phyloP scores from a whole-genome alignment of 2,797 vertebrate genomes.

The Sebastiscus albofasciatus region DNA sequence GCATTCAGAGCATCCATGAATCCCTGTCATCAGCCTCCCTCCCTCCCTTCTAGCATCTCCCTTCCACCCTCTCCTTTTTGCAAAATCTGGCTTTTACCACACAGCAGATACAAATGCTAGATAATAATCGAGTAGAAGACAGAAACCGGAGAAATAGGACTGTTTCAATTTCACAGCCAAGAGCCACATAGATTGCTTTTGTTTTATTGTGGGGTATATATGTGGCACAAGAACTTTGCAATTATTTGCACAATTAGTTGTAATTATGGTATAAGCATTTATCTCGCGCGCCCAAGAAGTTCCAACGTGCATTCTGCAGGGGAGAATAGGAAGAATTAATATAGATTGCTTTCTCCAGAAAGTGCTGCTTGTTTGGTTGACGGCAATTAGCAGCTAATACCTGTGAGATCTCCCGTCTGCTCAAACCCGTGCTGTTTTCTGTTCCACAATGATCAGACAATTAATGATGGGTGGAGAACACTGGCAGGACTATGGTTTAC shows the following conservation, averaged over 20 bases:
- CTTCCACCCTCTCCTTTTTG: constrained; percentile 33
- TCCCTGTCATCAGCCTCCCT: constrained; percentile 72
- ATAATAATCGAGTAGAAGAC: constrained; percentile 69
- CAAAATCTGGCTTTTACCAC: constrained; percentile 64
- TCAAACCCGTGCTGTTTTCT: constrained; percentile 62
- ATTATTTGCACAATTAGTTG: constrained; percentile 84
- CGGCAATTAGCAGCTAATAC: constrained; percentile 83
- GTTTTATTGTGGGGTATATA: constrained; percentile 73
- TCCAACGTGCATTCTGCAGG: constrained; percentile 69
- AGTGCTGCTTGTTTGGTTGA: constrained; percentile 82
- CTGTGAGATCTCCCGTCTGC: constrained; percentile 74
- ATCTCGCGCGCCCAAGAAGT: constrained; percentile 78
- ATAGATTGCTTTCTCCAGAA: constrained; percentile 82
- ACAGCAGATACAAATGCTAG: constrained; percentile 67
- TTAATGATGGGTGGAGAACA: constrained; percentile 76
- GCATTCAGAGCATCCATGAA: constrained; percentile 72
- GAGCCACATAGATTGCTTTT: constrained; percentile 81
- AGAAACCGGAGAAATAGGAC: constrained; percentile 57
- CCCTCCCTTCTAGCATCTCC: constrained; percentile 32
- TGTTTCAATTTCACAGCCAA: constrained; percentile 78
- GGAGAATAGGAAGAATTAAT: constrained; percentile 76
- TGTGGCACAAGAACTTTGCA: constrained; percentile 77
- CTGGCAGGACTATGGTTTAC: constrained; percentile 55
- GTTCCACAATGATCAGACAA: constrained; percentile 73
- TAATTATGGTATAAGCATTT: constrained; percentile 84